A percentile compares a stretch with the other conserved stretches of the same genome.
Evolutionary conservation across 2,888 invertebrate species (phyloP).

Genomic region (Pachymerium ferrugineum): DNA sequence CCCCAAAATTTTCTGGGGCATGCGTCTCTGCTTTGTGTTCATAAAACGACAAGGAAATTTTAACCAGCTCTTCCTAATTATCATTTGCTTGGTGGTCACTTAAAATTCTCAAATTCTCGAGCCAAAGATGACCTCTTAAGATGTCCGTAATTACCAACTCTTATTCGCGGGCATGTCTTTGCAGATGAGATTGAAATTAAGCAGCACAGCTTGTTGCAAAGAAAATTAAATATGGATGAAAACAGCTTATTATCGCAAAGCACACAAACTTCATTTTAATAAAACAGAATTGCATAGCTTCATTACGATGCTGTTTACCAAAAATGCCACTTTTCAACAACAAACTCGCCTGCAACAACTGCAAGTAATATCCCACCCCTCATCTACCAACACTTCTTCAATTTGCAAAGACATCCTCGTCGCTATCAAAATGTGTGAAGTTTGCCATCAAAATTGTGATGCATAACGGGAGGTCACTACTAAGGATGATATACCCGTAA

Average conservation of each 20-base stretch:
- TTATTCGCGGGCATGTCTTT: slow-evolving; percentile 25
- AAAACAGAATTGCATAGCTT: neutral
- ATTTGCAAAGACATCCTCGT: slow-evolving; percentile 14
- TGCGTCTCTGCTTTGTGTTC: neutral
- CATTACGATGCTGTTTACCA: neutral
- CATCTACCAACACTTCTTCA: slow-evolving; percentile 15
- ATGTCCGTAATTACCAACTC: slow-evolving; percentile 11
- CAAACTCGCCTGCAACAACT: slow-evolving; percentile 13
- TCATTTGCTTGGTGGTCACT: slow-evolving; percentile 17
- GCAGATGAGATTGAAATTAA: slow-evolving; percentile 24
- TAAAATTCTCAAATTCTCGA: slow-evolving; percentile 27
- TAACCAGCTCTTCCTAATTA: slow-evolving; percentile 8
- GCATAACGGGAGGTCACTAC: slow-evolving; percentile 10
- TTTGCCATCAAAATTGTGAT: slow-evolving; percentile 5
- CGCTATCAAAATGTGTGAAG: slow-evolving; percentile 1
- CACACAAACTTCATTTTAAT: slow-evolving; percentile 27
- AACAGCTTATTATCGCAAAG: slow-evolving; percentile 22
- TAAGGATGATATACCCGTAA: slow-evolving; percentile 13
- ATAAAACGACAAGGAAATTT: no score
- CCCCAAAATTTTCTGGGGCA: slow-evolving; percentile 15
- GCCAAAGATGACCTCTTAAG: slow-evolving; percentile 25
- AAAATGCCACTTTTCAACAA: slow-evolving; percentile 23
- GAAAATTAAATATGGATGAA: slow-evolving; percentile 24
- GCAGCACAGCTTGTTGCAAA: slow-evolving; percentile 22
- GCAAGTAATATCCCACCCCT: slow-evolving; percentile 8